Base-by-base conservation (phyloP, 92 coral and sea anemone species). In the Isaurus tuberculatus region DNA sequence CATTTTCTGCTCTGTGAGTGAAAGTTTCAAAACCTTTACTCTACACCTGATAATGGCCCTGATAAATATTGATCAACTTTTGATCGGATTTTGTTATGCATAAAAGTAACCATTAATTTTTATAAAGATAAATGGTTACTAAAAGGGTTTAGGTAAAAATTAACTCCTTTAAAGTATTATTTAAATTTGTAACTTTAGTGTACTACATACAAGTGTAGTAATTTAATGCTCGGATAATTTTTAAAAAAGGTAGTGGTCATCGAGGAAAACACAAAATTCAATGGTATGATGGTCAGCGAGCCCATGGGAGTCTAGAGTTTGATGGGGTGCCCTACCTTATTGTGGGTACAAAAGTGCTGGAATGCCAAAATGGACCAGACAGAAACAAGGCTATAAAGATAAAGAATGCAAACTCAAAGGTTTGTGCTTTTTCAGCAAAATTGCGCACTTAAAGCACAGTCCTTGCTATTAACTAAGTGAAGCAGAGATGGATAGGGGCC, bases 331-430 rank as follows among this genome's bases (percentile, higher is more conserved):
- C 86, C 3, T 80, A 67, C 34, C 48, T 80, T 34, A 55, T 86
- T 20, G 32, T 27, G 5, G 85, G 85, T 4, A 44, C 60, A 30
- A 78, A 49, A 66, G 78, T 80, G 34, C 73, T 86, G 8, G 90
- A 86, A 9, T 80, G 90, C 36, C 86, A 86, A 80, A 79, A 86
- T 86, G 90, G 90, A 2, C 90, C 90, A 23, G 90, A 86, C 81
- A 70, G 86, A 37, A 68, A 86, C 43, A 86, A 86, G 65, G 79
- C 71, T 19, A 53, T 23, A 23, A 86, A 86, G 72, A 53, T 33
- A 79, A 51, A 42, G 57, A 73, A 37, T 31, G 86, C 90, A 27
- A 40, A 58, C 16, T 11, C 65, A 29, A 79, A 57, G 84, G 53
- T 79, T 53, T 46, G 57, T 28, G 17, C 42, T 17, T 23, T 25